Evolutionary conservation across 35 echinoderm and acorn worm species (phyloP).

Genomic region (Patiria miniata): DNA sequence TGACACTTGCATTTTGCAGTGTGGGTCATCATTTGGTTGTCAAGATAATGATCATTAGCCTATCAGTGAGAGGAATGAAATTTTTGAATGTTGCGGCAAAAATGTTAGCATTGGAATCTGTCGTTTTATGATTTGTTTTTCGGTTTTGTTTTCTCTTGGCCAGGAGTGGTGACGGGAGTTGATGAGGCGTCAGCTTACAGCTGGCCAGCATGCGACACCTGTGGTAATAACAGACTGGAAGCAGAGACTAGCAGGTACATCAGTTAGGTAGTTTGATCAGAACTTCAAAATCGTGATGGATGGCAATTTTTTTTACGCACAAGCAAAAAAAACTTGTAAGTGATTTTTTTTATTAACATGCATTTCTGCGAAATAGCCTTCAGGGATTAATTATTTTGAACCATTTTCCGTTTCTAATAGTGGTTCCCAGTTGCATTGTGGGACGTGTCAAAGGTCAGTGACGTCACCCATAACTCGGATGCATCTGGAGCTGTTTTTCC

Average conservation of each 20-base stretch:
- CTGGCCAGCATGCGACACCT: slow-evolving; percentile 60
- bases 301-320: too few species aligned
- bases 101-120: too few species aligned
- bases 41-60: too few species aligned
- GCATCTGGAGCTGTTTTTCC: slow-evolving; percentile 38
- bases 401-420: background rate
- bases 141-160: background rate
- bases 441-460: slow-evolving; percentile 14
- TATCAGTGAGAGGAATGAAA: too few species aligned
- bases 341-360: too few species aligned
- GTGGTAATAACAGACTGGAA: slow-evolving; percentile 61
- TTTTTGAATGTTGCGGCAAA: too few species aligned
- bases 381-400: background rate
- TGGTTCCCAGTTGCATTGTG: slow-evolving; percentile 34
- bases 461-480: background rate
- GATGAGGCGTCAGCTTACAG: slow-evolving; percentile 73
- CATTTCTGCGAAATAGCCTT: too few species aligned
- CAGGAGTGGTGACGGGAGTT: slow-evolving; percentile 40
- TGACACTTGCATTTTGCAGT: too few species aligned
- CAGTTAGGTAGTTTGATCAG: background rate
- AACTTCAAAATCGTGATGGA: too few species aligned
- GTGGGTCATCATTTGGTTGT: too few species aligned
- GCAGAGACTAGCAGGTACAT: slow-evolving; percentile 43
- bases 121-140: background rate
- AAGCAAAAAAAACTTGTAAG: too few species aligned